A percentile compares a stretch with the other conserved stretches of the same genome.
Evolutionary conservation across 2,888 invertebrate genomes (phyloP).

Genomic region (Petrolisthes manimaculis): DNA sequence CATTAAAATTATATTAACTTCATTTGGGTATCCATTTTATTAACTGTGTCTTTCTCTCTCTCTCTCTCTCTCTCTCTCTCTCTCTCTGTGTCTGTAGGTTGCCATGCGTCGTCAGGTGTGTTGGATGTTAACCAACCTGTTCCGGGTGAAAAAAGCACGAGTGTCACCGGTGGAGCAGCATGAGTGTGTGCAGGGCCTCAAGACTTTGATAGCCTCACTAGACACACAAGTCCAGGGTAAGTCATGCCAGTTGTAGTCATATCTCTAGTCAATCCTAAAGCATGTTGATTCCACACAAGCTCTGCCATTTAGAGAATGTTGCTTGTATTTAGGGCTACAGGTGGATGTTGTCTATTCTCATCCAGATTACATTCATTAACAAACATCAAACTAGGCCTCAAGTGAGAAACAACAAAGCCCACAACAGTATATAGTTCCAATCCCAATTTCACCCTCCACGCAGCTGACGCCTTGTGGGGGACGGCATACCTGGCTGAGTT

Average conservation of each 20-base stretch:
- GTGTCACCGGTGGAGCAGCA: constrained; percentile 8
- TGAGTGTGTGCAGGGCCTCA: constrained; percentile 39
- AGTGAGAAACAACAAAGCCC: too few species aligned
- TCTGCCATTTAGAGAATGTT: too few species aligned
- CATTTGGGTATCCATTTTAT: not conserved
- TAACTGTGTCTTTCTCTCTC: not conserved
- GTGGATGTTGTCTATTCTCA: too few species aligned
- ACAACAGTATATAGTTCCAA: too few species aligned
- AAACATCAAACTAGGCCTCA: too few species aligned
- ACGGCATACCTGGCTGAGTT: constrained; percentile 46
- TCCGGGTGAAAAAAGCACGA: constrained; percentile 35
- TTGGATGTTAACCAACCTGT: constrained; percentile 58
- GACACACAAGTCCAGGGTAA: constrained; percentile 47
- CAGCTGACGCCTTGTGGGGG: constrained; percentile 51
- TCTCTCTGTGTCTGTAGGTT: constrained; percentile 14
- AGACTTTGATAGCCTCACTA: constrained; percentile 20
- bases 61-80: not conserved
- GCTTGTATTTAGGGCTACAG: too few species aligned
- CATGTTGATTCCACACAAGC: too few species aligned
- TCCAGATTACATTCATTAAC: too few species aligned
- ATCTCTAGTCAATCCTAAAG: too few species aligned
- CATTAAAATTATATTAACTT: not conserved
- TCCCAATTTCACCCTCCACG: too few species aligned
- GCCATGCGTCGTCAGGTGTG: constrained; percentile 50
- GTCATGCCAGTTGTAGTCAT: not conserved